Conservation (phyloP, 2,888 invertebrate genomes). For the Scotopteryx bipunctaria region DNA sequence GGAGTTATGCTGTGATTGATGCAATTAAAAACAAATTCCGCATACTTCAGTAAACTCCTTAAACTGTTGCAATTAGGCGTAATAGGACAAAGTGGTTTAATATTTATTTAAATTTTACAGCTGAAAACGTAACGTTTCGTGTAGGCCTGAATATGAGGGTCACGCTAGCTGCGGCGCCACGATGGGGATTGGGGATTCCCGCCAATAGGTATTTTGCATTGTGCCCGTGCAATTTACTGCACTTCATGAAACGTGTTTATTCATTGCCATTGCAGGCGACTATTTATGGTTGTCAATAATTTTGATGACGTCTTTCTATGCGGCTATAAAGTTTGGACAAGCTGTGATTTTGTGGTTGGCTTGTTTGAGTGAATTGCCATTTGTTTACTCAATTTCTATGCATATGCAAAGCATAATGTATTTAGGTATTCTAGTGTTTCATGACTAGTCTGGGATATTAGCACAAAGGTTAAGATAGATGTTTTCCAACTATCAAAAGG, state of each 20-base stretch:
- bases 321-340: constrained; percentile 15
- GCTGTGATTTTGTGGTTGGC: constrained; percentile 10
- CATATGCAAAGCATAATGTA: neutral
- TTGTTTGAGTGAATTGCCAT: constrained; percentile 1
- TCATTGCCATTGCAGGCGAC: constrained; percentile 38
- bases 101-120: constrained; percentile 61
- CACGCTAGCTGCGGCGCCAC: constrained; percentile 60
- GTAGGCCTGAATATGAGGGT: constrained; percentile 57
- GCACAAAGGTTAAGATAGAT: too few species aligned
- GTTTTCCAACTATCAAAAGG: too few species aligned
- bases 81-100: constrained; percentile 50
- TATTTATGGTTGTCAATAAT: constrained; percentile 33
- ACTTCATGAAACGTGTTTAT: constrained; percentile 40
- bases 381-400: constrained; percentile 7
- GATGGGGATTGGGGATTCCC: constrained; percentile 58
- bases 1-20: constrained; percentile 12
- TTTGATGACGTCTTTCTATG: constrained; percentile 33
- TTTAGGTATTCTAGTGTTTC: neutral
- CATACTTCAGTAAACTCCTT: constrained; percentile 36
- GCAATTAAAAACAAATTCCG: constrained; percentile 23
- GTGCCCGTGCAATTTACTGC: constrained; percentile 56
- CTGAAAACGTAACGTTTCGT: constrained; percentile 61
- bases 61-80: constrained; percentile 50
- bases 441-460: neutral
- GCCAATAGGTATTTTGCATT: constrained; percentile 50